Base-by-base conservation (phyloP, 2,888 invertebrate genomes). In the Drosophila neotestacea region DNA sequence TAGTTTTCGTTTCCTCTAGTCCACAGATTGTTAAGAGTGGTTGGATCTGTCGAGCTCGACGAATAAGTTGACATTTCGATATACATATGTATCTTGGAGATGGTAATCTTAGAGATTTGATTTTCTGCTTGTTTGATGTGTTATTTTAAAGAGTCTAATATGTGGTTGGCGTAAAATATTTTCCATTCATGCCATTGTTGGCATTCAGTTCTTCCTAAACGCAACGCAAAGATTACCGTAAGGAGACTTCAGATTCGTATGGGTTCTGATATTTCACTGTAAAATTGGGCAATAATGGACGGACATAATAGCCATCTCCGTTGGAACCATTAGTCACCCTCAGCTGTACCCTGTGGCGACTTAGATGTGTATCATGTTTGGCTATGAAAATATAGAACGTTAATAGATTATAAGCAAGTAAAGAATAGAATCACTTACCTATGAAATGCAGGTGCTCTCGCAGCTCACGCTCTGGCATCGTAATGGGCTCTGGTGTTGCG, bases 301-400 rank as follows among this genome's bases (percentile, higher is more conserved):
- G 32, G 0, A 79, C 47, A 22, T 71, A 77, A 39, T 77, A 64
- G 1, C 81, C 81, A 50, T 79, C 81, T 2, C 70, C 77, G 4
- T 65, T 80, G 2, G 22, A 10, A 1, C 81, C 79, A 13, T 75
- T 77, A 6, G 5, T 68, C 38, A 79, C 72, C 1, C 38, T 39
- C 42, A 79, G 6, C 27, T 75, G 64, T 0, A 60, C 38, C 27
- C 5, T 4, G 0, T 10, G 22, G n/a, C 22, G 9, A 0, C 34
- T 34, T 11, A 66, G 44, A 32, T 66, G 47, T 0, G 59, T 62
- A 11, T 70, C 80, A 16, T 42, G 30, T 0, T 54, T 30, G 5
- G 38, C 80, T 79, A 9, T 0, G 16, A 32, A 2, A 7, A 2
- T 6, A 30, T 27, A 28, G 6, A 7, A 27, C 7, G 13, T 47